A percentile compares a stretch with the other conserved stretches of the same genome.
These are phyloP conservation scores for Anoplophora glabripennis DNA, from an alignment of 1,140 invertebrate genomes.

Conservation along the genomic window DNA sequence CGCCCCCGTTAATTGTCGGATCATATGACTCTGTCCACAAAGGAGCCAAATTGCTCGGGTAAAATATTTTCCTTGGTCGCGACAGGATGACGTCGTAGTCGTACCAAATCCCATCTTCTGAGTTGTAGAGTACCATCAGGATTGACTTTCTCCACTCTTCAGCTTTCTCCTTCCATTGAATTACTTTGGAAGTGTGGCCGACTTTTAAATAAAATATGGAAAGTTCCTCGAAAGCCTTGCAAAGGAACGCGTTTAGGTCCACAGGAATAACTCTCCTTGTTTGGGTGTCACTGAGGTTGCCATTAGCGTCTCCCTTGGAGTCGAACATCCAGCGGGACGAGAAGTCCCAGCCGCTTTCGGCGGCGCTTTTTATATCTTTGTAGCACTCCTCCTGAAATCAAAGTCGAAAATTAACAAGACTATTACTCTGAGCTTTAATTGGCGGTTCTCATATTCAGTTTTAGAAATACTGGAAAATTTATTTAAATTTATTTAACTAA, in stretches of 20 bases:
- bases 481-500: too few relatives aligned
- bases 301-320: conserved; percentile 49
- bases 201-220: conserved; percentile 52
- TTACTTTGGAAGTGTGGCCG: conserved; percentile 54
- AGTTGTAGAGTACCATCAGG: conserved; percentile 55
- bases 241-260: conserved; percentile 79
- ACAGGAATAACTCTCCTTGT: conserved; percentile 74
- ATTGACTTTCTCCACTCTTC: conserved; percentile 48
- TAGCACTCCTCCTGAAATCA: conserved; percentile 24
- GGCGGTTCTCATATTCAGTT: too few relatives aligned
- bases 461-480: too few relatives aligned
- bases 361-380: conserved; percentile 68
- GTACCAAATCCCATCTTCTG: conserved; percentile 65
- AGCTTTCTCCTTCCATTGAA: conserved; percentile 40
- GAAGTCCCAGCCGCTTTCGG: conserved; percentile 87
- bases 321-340: conserved; percentile 75
- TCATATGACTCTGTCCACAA: conserved; percentile 58
- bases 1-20: not conserved
- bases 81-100: conserved; percentile 59
- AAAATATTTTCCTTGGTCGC: conserved; percentile 55
- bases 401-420: not conserved
- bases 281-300: conserved; percentile 57
- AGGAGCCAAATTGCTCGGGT: conserved; percentile 66
- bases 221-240: conserved; percentile 59
- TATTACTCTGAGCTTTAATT: too few relatives aligned